These are phyloP conservation scores for Sarotherodon lohbergeri DNA, from an alignment of 2,113 vertebrate species.

Conservation along the genomic window DNA sequence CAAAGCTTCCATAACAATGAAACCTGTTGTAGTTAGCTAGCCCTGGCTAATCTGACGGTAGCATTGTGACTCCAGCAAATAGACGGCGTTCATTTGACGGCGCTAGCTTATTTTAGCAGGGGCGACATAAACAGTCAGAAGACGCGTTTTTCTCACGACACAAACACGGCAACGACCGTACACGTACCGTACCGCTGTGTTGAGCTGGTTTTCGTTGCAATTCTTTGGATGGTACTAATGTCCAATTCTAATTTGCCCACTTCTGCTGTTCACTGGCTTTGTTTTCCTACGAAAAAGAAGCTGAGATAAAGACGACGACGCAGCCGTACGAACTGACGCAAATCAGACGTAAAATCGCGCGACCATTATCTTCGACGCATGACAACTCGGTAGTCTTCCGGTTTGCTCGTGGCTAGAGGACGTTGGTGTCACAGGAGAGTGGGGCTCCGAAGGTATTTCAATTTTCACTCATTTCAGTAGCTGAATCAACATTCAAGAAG, in stretches of 20 bases:
- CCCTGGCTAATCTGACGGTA: neutral
- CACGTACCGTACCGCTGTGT: neutral
- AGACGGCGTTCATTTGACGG: constrained; percentile 58
- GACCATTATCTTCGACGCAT: constrained; percentile 4
- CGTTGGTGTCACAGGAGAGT: constrained; percentile 65
- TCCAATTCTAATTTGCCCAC: neutral
- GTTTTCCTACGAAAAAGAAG: constrained; percentile 54
- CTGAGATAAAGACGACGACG: constrained; percentile 27
- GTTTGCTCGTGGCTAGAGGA: constrained; percentile 62
- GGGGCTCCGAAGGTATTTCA: neutral
- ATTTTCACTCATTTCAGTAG: neutral
- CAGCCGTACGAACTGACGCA: constrained; percentile 22
- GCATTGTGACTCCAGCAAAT: constrained; percentile 53
- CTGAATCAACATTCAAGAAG: neutral
- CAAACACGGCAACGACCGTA: neutral
- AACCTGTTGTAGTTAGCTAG: constrained; percentile 40
- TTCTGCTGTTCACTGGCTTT: constrained; percentile 46
- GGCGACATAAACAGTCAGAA: constrained; percentile 4
- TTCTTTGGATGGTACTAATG: neutral
- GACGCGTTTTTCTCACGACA: neutral
- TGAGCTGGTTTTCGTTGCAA: neutral
- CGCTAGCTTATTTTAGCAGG: constrained; percentile 39
- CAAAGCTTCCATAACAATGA: constrained; percentile 17
- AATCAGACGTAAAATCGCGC: neutral
- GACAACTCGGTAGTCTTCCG: constrained; percentile 33